A percentile compares a stretch with the other conserved stretches of the same genome.
These are phyloP conservation scores for Mythimna impura DNA, from an alignment of 2,888 invertebrate species.

Conservation along the genomic window DNA sequence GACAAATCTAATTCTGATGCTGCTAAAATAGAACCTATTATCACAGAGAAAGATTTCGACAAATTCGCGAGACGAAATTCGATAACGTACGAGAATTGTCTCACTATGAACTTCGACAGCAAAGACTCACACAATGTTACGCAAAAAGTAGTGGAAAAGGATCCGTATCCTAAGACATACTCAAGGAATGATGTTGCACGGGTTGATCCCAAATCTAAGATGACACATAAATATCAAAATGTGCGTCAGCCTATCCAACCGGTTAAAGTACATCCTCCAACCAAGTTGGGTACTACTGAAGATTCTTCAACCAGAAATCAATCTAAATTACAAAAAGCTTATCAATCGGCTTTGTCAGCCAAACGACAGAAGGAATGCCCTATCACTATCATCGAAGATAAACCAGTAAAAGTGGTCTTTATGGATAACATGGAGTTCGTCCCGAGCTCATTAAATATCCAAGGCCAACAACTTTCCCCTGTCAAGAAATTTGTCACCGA, in stretches of 20 bases:
- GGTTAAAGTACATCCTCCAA: slow-evolving; percentile 67
- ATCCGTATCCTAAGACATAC: slow-evolving; percentile 72
- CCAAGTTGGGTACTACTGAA: slow-evolving; percentile 68
- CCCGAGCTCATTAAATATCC: slow-evolving; percentile 78
- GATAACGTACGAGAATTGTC: slow-evolving; percentile 82
- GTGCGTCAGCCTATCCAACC: slow-evolving; percentile 67
- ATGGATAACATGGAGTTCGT: slow-evolving; percentile 79
- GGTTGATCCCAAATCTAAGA: slow-evolving; percentile 73
- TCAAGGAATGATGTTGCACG: slow-evolving; percentile 75
- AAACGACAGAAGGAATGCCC: slow-evolving; percentile 82
- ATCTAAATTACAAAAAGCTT: slow-evolving; percentile 85
- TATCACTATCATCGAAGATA: slow-evolving; percentile 86
- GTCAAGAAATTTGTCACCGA: slow-evolving; percentile 71
- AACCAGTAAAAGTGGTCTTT: slow-evolving; percentile 86
- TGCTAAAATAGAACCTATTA: slow-evolving; percentile 79
- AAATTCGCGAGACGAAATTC: slow-evolving; percentile 87
- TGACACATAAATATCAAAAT: slow-evolving; percentile 72
- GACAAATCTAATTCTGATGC: slow-evolving; percentile 59
- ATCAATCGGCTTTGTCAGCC: slow-evolving; percentile 83
- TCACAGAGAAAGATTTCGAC: slow-evolving; percentile 88
- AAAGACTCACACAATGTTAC: slow-evolving; percentile 80
- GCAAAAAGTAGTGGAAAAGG: slow-evolving; percentile 80
- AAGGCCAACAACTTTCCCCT: slow-evolving; percentile 83
- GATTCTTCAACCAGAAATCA: slow-evolving; percentile 79
- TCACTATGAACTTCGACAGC: slow-evolving; percentile 81